Conservation (phyloP, 2,113 vertebrate genomes). For the Siphamia tubifer region DNA sequence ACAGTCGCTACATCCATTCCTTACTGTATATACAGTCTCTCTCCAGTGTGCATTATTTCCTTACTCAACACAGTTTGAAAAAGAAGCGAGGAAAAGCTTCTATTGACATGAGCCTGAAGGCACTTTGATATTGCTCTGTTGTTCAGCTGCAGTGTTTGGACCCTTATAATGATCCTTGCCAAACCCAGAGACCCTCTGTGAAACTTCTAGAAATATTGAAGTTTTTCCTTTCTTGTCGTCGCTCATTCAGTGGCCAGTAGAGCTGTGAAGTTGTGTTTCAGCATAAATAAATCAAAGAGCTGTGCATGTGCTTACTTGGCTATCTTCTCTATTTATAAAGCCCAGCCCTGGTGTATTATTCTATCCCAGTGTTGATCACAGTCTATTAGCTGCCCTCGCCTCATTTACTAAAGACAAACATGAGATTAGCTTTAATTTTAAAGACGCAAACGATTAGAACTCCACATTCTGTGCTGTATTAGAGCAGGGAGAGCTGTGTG, state of each 20-base stretch:
- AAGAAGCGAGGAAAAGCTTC: no score
- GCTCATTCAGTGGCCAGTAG: background rate
- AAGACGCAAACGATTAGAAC: slow-evolving; percentile 58
- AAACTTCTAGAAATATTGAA: background rate
- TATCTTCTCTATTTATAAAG: slow-evolving; percentile 46
- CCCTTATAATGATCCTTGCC: background rate
- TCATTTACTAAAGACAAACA: slow-evolving; percentile 70
- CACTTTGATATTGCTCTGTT: background rate
- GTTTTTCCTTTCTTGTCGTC: background rate
- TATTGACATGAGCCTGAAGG: no score
- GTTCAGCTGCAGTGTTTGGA: background rate
- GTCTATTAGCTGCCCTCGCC: slow-evolving; percentile 54
- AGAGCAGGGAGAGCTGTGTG: slow-evolving; percentile 5
- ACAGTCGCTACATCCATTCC: no score
- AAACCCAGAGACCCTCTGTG: background rate
- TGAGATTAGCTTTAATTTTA: slow-evolving; percentile 38
- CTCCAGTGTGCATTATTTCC: no score
- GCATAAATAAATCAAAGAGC: slow-evolving; percentile 23
- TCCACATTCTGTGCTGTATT: slow-evolving; percentile 8
- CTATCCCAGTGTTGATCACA: slow-evolving; percentile 39
- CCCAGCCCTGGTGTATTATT: slow-evolving; percentile 31
- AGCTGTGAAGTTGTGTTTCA: slow-evolving; percentile 41
- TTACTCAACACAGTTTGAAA: no score
- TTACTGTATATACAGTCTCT: no score
- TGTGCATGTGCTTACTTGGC: slow-evolving; percentile 41